Conservation (phyloP, 37 sponge, comb jelly and placozoan genomes). For the Bolinopsis microptera region DNA sequence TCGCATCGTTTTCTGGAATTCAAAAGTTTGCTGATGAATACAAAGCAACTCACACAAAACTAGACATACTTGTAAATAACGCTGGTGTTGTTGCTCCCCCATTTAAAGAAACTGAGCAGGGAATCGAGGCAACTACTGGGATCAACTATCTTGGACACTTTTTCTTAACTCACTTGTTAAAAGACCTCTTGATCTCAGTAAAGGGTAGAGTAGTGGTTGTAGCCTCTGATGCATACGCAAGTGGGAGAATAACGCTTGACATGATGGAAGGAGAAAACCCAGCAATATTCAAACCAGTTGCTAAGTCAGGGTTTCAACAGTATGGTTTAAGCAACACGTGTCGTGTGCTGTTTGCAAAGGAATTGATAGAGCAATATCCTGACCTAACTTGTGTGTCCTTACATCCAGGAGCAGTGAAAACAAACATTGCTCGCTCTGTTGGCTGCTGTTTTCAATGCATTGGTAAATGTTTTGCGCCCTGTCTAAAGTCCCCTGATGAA, state of each 20-base stretch:
- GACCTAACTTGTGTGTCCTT: not conserved
- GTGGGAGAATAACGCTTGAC: not conserved
- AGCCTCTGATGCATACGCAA: not conserved
- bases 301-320: not conserved
- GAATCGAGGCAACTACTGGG: no score
- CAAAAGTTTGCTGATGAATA: not conserved
- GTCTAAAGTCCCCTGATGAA: not conserved
- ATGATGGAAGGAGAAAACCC: not conserved
- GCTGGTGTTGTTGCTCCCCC: not conserved
- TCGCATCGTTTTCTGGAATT: not conserved
- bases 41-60: not conserved
- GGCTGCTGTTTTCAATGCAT: not conserved
- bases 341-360: not conserved
- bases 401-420: not conserved
- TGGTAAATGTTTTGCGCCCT: not conserved
- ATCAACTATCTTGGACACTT: constrained; percentile 25
- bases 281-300: not conserved
- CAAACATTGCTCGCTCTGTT: not conserved
- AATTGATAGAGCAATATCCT: not conserved
- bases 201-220: not conserved
- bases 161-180: not conserved
- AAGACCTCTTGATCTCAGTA: not conserved
- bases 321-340: not conserved
- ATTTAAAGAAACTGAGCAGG: not conserved
- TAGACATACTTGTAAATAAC: no score